Conservation (phyloP, 2,888 invertebrate genomes). For the Campoplex capitator region DNA sequence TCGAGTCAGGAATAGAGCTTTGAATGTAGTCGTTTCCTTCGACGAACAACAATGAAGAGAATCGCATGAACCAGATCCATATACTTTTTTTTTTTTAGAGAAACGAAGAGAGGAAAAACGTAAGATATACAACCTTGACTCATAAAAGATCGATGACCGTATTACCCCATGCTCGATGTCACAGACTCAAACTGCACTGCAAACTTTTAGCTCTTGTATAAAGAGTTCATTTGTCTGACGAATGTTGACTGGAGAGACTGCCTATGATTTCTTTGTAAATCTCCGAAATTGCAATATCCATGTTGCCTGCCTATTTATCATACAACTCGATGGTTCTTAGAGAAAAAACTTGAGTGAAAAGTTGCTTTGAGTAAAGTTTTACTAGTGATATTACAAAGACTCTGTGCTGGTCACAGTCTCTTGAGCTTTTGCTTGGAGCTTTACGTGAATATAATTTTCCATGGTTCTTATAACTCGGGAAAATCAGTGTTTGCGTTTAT, state of each 20-base stretch:
- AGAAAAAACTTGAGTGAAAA: background rate
- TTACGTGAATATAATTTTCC: constrained; percentile 6
- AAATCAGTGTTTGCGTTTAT: constrained; percentile 3
- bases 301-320: background rate
- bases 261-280: background rate
- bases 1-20: background rate
- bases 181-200: background rate
- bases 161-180: constrained; percentile 1
- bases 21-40: background rate
- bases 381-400: constrained; percentile 29
- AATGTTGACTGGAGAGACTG: constrained; percentile 30
- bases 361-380: constrained; percentile 24
- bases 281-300: background rate
- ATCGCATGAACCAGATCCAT: background rate
- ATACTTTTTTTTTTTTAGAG: background rate
- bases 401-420: constrained; percentile 18
- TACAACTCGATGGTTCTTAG: constrained; percentile 24
- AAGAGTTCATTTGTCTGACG: constrained; percentile 35
- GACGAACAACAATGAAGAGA: background rate
- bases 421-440: constrained; percentile 17
- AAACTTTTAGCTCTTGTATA: constrained; percentile 22
- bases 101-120: background rate
- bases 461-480: background rate
- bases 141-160: constrained; percentile 16
- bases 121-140: constrained; percentile 29